Conservation (phyloP, 1,140 invertebrate species). For the Rhopalosiphum padi region DNA sequence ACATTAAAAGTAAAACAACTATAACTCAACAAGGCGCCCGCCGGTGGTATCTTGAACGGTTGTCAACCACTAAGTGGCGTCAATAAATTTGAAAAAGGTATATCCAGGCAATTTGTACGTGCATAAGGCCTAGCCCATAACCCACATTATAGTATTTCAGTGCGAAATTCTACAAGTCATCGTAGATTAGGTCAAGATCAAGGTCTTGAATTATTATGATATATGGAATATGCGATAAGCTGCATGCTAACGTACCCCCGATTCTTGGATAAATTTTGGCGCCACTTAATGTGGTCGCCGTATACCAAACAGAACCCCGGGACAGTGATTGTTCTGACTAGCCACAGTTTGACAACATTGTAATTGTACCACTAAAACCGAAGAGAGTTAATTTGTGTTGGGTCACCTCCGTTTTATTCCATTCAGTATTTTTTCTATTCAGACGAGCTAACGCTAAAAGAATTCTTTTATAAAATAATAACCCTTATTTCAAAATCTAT, state of each 20-base stretch:
- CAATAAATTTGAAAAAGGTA: background rate
- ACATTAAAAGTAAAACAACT: background rate
- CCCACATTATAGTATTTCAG: background rate
- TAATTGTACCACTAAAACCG: background rate
- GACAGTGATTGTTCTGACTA: background rate
- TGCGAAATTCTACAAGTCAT: background rate
- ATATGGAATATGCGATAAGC: background rate
- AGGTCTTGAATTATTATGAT: background rate
- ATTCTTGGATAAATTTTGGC: background rate
- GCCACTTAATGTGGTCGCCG: background rate
- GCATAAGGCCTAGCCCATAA: background rate
- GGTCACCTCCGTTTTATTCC: no score
- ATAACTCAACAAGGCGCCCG: background rate
- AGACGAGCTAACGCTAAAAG: no score
- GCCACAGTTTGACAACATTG: background rate
- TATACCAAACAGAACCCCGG: background rate
- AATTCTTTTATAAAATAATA: no score
- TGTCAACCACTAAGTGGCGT: background rate
- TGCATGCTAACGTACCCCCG: no score
- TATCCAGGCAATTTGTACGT: background rate
- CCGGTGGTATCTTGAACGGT: background rate
- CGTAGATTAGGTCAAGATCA: no score
- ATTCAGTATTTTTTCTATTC: no score
- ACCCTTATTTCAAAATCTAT: no score
- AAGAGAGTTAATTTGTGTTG: background rate